A percentile compares a stretch with the other conserved stretches of the same genome.
These are phyloP conservation scores for Athalia rosae DNA, from an alignment of 2,888 invertebrate species.

Conservation along the genomic window DNA sequence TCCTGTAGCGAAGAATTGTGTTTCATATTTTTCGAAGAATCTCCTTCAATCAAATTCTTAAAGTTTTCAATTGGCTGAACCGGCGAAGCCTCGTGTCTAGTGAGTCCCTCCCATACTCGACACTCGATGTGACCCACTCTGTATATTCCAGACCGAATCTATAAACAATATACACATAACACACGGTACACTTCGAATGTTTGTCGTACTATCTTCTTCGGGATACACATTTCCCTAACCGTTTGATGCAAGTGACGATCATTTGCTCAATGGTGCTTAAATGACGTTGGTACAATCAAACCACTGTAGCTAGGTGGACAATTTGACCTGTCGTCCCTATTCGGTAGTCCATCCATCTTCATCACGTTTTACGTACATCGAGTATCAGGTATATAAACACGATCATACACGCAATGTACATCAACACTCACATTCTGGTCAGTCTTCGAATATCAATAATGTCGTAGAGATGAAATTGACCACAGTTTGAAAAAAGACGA, in stretches of 20 bases:
- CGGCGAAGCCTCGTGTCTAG: too few species aligned
- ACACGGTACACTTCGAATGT: not conserved
- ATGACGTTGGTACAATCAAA: not conserved
- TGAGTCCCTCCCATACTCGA: too few species aligned
- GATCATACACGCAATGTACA: not conserved
- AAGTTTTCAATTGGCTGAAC: too few species aligned
- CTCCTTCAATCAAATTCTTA: too few species aligned
- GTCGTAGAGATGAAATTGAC: too few species aligned
- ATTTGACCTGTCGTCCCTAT: constrained; percentile 23
- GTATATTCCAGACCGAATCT: too few species aligned
- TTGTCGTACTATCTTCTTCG: constrained; percentile 2
- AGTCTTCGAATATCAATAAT: too few species aligned
- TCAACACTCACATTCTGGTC: too few species aligned
- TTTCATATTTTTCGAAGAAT: too few species aligned
- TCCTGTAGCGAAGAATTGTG: too few species aligned
- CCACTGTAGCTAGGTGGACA: constrained; percentile 7
- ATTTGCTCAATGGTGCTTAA: constrained; percentile 18
- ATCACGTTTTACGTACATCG: not conserved
- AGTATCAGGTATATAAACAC: not conserved
- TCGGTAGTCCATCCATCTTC: not conserved
- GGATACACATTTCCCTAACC: constrained; percentile 29
- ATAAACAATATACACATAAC: not conserved
- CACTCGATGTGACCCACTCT: too few species aligned
- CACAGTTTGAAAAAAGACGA: too few species aligned
- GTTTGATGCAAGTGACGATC: constrained; percentile 36